Base-by-base conservation (phyloP, 2,113 vertebrate genomes). In the Phaethornis superciliosus region DNA sequence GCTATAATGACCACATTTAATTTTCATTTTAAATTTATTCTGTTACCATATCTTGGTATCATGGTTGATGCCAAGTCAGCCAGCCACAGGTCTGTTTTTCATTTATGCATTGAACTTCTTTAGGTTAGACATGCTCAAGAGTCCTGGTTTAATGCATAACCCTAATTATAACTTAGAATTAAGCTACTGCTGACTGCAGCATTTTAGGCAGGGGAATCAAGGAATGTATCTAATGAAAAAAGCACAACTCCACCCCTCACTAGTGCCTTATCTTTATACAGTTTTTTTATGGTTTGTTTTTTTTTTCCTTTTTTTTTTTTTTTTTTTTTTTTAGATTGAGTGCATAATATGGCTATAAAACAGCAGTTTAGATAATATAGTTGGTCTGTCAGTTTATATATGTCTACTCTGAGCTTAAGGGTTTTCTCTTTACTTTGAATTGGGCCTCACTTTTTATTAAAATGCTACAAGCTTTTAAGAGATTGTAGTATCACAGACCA, bases 121-220 rank as follows among this genome's bases (percentile, higher is more conserved):
- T 93, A 88, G 96, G 97, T 97, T 96, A 97, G 97, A 96, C 58
- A 70, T 97, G 94, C 95, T 97, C 95, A 94, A 92, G 97, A 97
- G 97, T 96, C 96, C 94, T 95, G 95, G 96, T 98, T 97, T 97
- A 98, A 98, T 97, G 95, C 97, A 96, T 96, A 97, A 97, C 97
- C 97, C 97, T 98, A 98, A 98, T 98, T 98, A 98, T 95, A 97
- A 94, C 79, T 98, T 97, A 97, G 97, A 97, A 96, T 97, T 97
- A 97, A 97, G 96, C 95, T 95, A 91, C 94, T 98, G 98, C 97
- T 98, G 98, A 98, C 97, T 95, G 80, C 85, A 97, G 97, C 95
- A 76, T 94, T 98, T 98, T 97, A 93, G 91, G 90, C 94, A 96
- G 94, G 75, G 92, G 94, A 97, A 93, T 96, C 92, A 96, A 96